Percentiles rank a stretch among this genome's conserved stretches.
phyloP scores from a whole-genome alignment of 2,797 vertebrate species.

The Tinamus major region DNA sequence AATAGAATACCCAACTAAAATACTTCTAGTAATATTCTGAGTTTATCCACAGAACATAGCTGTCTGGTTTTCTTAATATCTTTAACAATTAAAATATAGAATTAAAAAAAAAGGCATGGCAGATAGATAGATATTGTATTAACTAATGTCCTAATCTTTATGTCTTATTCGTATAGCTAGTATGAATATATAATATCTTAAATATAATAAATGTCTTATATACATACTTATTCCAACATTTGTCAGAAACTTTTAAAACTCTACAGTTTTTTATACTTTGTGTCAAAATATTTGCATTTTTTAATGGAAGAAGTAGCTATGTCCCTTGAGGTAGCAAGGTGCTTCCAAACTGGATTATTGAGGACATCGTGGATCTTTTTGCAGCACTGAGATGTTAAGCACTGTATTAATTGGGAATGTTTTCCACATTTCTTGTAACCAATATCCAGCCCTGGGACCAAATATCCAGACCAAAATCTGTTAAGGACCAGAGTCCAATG shows the following conservation, averaged over 20 bases:
- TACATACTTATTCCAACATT: not conserved
- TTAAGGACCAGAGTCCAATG: not conserved
- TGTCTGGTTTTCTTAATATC: not conserved
- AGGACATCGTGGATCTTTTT: slow-evolving; percentile 1
- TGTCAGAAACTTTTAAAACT: not conserved
- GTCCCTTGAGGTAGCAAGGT: not conserved
- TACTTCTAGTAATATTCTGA: not conserved
- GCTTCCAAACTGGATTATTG: not conserved
- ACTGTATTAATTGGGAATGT: slow-evolving; percentile 19
- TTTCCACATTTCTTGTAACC: slow-evolving; percentile 24
- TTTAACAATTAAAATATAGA: not conserved
- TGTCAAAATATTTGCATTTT: no score
- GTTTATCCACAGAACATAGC: not conserved
- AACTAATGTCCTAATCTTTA: not conserved
- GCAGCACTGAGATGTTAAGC: slow-evolving; percentile 25
- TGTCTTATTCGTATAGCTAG: not conserved
- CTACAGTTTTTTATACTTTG: not conserved
- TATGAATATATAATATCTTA: not conserved
- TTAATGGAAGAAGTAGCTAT: not conserved
- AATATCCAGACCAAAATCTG: slow-evolving; percentile 20
- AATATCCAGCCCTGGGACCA: slow-evolving; percentile 42
- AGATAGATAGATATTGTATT: not conserved
- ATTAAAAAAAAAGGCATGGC: not conserved
- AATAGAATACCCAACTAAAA: not conserved
- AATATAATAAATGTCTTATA: not conserved